Evolutionary conservation across 2,888 invertebrate genomes (phyloP), one percentile per base, ranked within the genome.

Genomic region (Oscheius sp.): DNA sequence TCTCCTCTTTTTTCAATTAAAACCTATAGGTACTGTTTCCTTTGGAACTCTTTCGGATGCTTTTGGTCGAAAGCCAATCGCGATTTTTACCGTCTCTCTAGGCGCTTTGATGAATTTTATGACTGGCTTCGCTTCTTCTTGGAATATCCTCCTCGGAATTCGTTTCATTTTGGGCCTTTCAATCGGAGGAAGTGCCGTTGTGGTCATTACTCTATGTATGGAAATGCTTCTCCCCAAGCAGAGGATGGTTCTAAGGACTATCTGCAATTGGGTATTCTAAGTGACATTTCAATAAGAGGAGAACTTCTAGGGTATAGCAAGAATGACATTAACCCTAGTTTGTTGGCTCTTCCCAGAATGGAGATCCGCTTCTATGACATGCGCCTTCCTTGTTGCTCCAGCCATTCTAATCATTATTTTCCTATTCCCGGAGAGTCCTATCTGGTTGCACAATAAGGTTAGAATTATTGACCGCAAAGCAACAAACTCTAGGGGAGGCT

Each of bases 191-290:
- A 76, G 79, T 12, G 69, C 84, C 12, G 84, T 84, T 8, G 85
- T 84, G 23, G 83, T 83, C 1, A 84, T 82, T 63, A 83, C 85
- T 12, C 84, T 79, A 66, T 82, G 83, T 15, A 86, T 86, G 84
- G 85, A 85, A 70, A 76, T 83, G 79, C 78, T 85, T 12, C 75
- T 84, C 23, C 84, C 85, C 1, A 71, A 82, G 37, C 85, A 86
- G 66, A 69, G 85, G 72, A 84, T 85, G 84, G 82, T 84, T 8
- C 74, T 85, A 23, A 53, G 85, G 39, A 84, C 84, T 8, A 82
- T 85, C 70, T 81, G 84, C 73, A 85, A 86, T 61, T 85, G 85
- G 85, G 85, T 83, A 48, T 25, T 25, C 23, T 25, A 4, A n/a
- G n/a, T n/a, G n/a, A n/a, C 29, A 42, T 55, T 31, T 23, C 29